These are phyloP conservation scores for Petrocephalus zakoni DNA, from an alignment of 2,113 vertebrate species.

Conservation along the genomic window DNA sequence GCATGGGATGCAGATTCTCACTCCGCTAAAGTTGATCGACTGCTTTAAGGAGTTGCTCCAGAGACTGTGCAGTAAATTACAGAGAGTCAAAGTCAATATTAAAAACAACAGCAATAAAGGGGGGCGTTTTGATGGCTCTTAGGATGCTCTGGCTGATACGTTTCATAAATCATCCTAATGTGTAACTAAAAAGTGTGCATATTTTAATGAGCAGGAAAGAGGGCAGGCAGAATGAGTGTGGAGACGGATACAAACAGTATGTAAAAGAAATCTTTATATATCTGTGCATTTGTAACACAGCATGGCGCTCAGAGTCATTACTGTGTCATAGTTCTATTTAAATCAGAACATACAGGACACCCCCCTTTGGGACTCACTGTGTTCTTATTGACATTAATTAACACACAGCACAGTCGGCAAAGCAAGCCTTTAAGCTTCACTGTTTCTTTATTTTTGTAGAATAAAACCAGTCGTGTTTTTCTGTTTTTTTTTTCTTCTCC, in stretches of 20 bases:
- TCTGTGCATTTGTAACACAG: conserved; percentile 24
- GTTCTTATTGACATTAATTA: conserved; percentile 26
- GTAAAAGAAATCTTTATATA: conserved; percentile 21
- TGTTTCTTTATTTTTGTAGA: background rate
- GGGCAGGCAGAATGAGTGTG: conserved; percentile 22
- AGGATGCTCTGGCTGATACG: conserved; percentile 42
- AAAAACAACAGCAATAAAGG: conserved; percentile 61
- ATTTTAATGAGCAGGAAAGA: conserved; percentile 51
- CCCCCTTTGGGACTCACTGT: conserved; percentile 11
- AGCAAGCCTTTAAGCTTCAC: conserved; percentile 13
- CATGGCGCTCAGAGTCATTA: conserved; percentile 17
- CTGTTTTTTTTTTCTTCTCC: background rate
- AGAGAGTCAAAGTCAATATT: conserved; percentile 42
- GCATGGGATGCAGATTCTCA: conserved; percentile 29
- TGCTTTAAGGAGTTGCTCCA: conserved; percentile 46
- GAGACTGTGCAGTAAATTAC: conserved; percentile 59
- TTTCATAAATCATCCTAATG: conserved; percentile 67
- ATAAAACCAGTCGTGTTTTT: background rate
- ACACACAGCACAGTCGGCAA: background rate
- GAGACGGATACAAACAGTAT: conserved; percentile 48
- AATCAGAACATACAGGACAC: conserved; percentile 1
- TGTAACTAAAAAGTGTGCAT: conserved; percentile 57
- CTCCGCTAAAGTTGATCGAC: conserved; percentile 53
- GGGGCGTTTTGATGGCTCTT: conserved; percentile 52
- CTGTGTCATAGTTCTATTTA: conserved; percentile 20